Conservation (phyloP, 2,113 vertebrate species). For the Gambusia holbrooki region DNA sequence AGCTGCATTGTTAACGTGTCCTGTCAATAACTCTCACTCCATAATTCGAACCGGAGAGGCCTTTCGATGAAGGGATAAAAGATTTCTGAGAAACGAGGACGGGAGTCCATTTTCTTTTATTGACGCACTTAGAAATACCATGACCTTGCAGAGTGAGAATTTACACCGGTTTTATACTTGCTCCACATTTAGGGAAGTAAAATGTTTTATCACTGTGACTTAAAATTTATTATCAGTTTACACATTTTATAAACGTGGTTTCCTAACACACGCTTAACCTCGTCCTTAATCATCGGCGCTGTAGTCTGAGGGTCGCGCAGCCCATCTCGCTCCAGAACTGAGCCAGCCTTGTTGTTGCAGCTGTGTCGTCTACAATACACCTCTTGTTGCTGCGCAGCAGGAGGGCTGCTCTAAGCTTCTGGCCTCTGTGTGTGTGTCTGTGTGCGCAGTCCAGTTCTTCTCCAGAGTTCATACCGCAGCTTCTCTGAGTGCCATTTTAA, state of each 20-base stretch:
- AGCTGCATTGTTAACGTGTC: background rate
- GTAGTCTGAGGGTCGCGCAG: constrained; percentile 61
- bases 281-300: constrained; percentile 41
- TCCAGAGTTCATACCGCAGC: constrained; percentile 33
- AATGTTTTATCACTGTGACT: background rate
- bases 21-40: background rate
- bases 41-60: background rate
- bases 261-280: constrained; percentile 10
- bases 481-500: constrained; percentile 40
- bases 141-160: background rate
- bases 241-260: constrained; percentile 4
- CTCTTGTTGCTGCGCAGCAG: constrained; percentile 76
- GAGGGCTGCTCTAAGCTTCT: constrained; percentile 68
- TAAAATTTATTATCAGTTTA: constrained; percentile 10
- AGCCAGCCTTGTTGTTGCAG: constrained; percentile 78
- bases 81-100: background rate
- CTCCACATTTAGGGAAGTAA: background rate
- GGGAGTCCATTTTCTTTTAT: background rate
- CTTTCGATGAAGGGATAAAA: background rate
- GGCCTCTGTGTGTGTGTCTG: constrained; percentile 31
- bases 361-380: constrained; percentile 79
- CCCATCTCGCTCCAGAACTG: constrained; percentile 59
- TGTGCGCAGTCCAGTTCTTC: constrained; percentile 58
- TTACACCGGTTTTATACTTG: background rate
- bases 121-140: background rate